Base-by-base conservation (phyloP, 2,113 vertebrate species). In the Erythrocercus mccallii region DNA sequence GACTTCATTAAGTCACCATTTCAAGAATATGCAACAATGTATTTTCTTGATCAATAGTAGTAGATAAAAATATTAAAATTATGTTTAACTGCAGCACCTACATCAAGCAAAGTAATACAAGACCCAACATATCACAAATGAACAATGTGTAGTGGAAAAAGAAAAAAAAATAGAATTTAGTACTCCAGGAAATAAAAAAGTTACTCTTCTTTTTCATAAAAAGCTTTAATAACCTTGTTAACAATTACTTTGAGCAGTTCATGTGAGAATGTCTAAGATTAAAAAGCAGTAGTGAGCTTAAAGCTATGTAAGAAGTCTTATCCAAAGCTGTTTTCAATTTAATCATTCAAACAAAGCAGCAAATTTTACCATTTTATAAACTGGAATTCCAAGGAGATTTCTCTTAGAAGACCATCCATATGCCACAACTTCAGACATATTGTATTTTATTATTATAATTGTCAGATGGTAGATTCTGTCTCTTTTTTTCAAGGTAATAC, bases 31-130 rank as follows among this genome's bases (percentile, higher is more conserved):
- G 56, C 13, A 84, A 44, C 48, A 54, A 33, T 93, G 31, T 83
- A 65, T 95, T 86, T 82, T 94, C 38, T 88, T 94, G 74, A 72
- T 92, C 62, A 56, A 61, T 45, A 53, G 45, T 85, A 66, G 51
- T 35, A 66, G 89, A 89, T 91, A 96, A 92, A 92, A 90, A 92
- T 87, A 90, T 22, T 58, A 89, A 78, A 71, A 64, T 91, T 91
- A 33, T 51, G 20, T 72, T 90, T 84, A 77, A 84, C 57, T 79
- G 70, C 44, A 50, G 50, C 71, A 74, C 42, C 45, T 65, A 42
- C n/a, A 47, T 94, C 50, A 81, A 89, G 47, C 40, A 81, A 93
- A 82, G 48, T 81, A 90, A 61, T 42, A 47, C 54, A 77, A 79
- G 48, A 86, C 42, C 73, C 64, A 65, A 28, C 31, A 45, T 65